A percentile compares a stretch with the other conserved stretches of the same genome.
Conservation (phyloP, 2,888 invertebrate species). For the Drosophila fungiperda region DNA sequence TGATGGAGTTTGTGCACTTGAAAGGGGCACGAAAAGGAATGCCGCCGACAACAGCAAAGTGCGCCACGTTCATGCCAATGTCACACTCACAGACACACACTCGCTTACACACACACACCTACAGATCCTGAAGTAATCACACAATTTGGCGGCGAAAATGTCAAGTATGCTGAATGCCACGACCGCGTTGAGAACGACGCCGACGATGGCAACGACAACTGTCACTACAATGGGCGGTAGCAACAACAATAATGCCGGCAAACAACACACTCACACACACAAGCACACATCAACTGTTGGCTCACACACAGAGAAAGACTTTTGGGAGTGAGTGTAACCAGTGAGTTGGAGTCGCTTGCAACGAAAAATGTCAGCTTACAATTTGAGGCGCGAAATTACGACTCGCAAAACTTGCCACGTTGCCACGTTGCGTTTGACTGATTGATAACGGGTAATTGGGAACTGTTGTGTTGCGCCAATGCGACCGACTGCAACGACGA, state of each 20-base stretch:
- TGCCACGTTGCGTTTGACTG: constrained; percentile 14
- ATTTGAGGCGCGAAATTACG: constrained; percentile 51
- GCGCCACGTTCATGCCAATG: constrained; percentile 48
- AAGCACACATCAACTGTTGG: constrained; percentile 12
- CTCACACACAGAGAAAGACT: constrained; percentile 22
- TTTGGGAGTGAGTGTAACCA: constrained; percentile 15
- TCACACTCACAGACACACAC: constrained; percentile 30
- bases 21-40: neutral
- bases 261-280: constrained; percentile 8
- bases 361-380: constrained; percentile 37
- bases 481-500: constrained; percentile 74
- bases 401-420: constrained; percentile 46
- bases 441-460: constrained; percentile 5
- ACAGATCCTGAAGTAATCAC: constrained; percentile 65
- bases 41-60: constrained; percentile 33
- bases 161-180: constrained; percentile 69
- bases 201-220: constrained; percentile 36
- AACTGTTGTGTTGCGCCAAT: constrained; percentile 11
- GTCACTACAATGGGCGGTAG: constrained; percentile 58
- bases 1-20: constrained; percentile 24
- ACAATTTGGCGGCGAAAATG: constrained; percentile 82
- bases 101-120: neutral
- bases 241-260: constrained; percentile 62
- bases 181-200: constrained; percentile 28
- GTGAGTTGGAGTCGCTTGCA: constrained; percentile 46